Evolutionary conservation across 2,113 vertebrate species (phyloP).

Genomic region (Arvicanthis niloticus): DNA sequence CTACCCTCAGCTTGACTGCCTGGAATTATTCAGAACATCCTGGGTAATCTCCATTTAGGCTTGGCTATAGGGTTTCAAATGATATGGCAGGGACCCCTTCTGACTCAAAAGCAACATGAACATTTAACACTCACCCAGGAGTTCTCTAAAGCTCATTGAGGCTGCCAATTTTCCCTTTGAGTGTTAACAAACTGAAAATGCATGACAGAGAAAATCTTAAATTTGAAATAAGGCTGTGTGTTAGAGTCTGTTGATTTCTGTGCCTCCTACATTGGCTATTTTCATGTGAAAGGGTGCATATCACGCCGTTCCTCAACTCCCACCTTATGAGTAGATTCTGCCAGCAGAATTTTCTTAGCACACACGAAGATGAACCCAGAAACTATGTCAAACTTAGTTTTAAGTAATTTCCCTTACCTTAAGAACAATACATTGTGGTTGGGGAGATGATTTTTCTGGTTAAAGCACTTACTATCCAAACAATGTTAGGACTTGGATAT

Average conservation of each 20-base stretch:
- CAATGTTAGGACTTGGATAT: background rate
- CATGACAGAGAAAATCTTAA: conserved; percentile 14
- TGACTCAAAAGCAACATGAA: conserved; percentile 18
- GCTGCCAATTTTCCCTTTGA: conserved; percentile 10
- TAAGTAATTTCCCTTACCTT: conserved; percentile 37
- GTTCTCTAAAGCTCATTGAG: background rate
- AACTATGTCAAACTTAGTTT: conserved; percentile 8
- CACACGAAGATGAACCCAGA: background rate
- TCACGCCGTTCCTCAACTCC: background rate
- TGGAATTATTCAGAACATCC: background rate
- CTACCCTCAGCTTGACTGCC: background rate
- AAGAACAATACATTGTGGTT: conserved; percentile 6
- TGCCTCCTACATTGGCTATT: conserved; percentile 43
- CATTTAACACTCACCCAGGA: conserved; percentile 39
- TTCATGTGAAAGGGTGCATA: conserved; percentile 21
- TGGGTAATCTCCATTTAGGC: background rate
- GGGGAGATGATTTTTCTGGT: background rate
- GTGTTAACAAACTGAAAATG: conserved; percentile 47
- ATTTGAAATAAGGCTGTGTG: conserved; percentile 39
- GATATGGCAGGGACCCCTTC: background rate
- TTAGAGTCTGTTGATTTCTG: conserved; percentile 1
- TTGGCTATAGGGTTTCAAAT: background rate
- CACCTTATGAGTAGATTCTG: background rate
- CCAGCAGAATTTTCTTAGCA: background rate
- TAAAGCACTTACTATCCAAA: no score